Evolutionary conservation across 2,113 vertebrate species (phyloP), one percentile per base, ranked within the genome.

Genomic region (Phyllostomus discolor): DNA sequence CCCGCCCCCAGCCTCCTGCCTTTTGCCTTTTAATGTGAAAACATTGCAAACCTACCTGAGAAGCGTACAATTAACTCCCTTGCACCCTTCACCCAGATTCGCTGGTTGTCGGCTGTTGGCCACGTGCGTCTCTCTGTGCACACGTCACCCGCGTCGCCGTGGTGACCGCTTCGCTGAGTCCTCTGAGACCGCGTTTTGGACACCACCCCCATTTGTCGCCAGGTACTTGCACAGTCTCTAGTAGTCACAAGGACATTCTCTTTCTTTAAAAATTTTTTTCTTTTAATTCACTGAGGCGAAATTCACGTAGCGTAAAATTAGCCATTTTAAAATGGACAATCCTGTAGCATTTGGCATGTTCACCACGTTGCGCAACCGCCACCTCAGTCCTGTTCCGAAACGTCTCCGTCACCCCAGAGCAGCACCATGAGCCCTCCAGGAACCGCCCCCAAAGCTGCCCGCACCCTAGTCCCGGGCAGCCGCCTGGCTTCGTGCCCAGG

Each of bases 1-100:
- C 38, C 24, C 38, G n/a, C 69, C 64, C 69, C 38, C 31, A n/a
- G 7, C 31, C 22, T 22, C 17, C 14, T 69, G 11, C 5, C 26
- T 84, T 92, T 88, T 31, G 83, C 64, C 76, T 75, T 82, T 48
- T 85, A 81, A 41, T 81, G 46, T 54, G 26, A 87, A 96, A 93
- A 82, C 10, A 22, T 33, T 5, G 67, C 52, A 66, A 86, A 35
- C 46, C 20, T 86, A 24, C 11, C 2, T 22, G 12, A 43, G 70
- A 90, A 59, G 2, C 67, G 12, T 24, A 43, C 54, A 16, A 38
- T 48, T 28, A n/a, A 41, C 5, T 17, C 35, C 89, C 10, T 5
- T 17, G 0, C 11, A 6, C 28, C 48, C 15, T 33, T 70, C 10
- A 4, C 28, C 33, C 16, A 20, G 78, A 20, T 14, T 35, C 64